These are phyloP conservation scores for Melanotaenia boesemani DNA, from an alignment of 2,797 vertebrate species.

Conservation along the genomic window DNA sequence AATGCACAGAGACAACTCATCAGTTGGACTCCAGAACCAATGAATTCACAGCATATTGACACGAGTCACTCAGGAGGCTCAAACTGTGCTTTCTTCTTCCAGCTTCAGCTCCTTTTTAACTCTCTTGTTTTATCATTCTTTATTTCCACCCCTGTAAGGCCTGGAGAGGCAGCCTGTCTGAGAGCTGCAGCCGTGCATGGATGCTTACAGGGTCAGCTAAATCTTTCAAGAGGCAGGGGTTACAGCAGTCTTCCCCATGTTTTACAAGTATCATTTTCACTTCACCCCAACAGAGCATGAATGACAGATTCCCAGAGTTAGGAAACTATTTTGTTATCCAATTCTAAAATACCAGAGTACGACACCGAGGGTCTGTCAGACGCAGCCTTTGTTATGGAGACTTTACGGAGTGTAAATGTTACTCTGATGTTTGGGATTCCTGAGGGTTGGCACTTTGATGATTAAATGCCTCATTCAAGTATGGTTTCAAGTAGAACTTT, in stretches of 20 bases:
- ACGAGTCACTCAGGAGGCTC: conserved; percentile 43
- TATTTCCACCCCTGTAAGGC: conserved; percentile 36
- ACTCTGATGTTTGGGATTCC: conserved; percentile 44
- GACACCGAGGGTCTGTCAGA: not conserved
- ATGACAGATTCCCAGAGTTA: conserved; percentile 5
- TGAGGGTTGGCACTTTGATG: conserved; percentile 25
- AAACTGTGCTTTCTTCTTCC: conserved; percentile 45
- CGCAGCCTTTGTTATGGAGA: not conserved
- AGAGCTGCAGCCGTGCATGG: conserved; percentile 6
- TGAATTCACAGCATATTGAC: conserved; percentile 65
- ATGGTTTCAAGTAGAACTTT: not conserved
- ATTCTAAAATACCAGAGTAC: conserved; percentile 21
- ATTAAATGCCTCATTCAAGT: conserved; percentile 19
- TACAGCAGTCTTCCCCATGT: conserved; percentile 33
- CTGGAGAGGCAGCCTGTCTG: conserved; percentile 6
- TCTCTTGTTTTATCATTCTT: conserved; percentile 46
- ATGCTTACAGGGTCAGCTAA: conserved; percentile 58
- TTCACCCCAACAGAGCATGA: conserved; percentile 29
- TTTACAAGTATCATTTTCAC: conserved; percentile 44
- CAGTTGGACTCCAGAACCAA: conserved; percentile 58
- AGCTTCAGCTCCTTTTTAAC: conserved; percentile 25
- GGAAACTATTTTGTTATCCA: conserved; percentile 27
- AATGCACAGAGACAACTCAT: conserved; percentile 48
- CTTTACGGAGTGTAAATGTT: conserved; percentile 26
- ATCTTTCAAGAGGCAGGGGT: conserved; percentile 63